These are phyloP conservation scores for Zaprionus tsacasi DNA, from an alignment of 1,140 invertebrate species.

Conservation along the genomic window DNA sequence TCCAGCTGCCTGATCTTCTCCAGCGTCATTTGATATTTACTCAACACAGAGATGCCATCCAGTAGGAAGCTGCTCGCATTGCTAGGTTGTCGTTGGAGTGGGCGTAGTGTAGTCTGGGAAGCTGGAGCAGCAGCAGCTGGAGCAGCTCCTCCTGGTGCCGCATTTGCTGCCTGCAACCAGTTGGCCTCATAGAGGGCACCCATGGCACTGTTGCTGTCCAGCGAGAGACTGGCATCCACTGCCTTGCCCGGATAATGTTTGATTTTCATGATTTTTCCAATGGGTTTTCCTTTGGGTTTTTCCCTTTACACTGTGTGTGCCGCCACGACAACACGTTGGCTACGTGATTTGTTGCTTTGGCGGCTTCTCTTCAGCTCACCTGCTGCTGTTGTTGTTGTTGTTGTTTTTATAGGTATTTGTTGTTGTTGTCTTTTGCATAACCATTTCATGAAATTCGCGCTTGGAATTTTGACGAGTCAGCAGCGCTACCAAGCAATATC, in stretches of 20 bases:
- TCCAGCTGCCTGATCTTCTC: conserved; percentile 84
- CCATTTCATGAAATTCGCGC: conserved; percentile 66
- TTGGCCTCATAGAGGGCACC: conserved; percentile 92
- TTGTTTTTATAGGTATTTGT: conserved; percentile 37
- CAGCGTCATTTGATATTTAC: conserved; percentile 87
- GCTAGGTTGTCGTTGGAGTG: conserved; percentile 56
- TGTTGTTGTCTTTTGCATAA: conserved; percentile 66
- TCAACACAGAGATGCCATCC: conserved; percentile 86
- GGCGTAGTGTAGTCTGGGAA: conserved; percentile 20
- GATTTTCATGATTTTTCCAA: conserved; percentile 88
- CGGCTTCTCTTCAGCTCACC: conserved; percentile 19
- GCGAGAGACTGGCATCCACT: conserved; percentile 86
- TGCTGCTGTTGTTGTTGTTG: conserved; percentile 31
- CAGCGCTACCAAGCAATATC: neutral
- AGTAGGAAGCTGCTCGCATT: conserved; percentile 75
- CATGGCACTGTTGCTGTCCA: conserved; percentile 88
- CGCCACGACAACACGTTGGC: conserved; percentile 29
- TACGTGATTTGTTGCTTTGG: conserved; percentile 61
- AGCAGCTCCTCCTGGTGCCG: conserved; percentile 45
- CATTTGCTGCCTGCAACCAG: conserved; percentile 88
- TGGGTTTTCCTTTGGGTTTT: conserved; percentile 30
- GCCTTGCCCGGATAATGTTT: conserved; percentile 92
- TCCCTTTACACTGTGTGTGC: conserved; percentile 22
- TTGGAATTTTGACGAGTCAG: conserved; percentile 76
- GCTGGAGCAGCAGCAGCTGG: conserved; percentile 46